Evolutionary conservation across 2,888 invertebrate species (phyloP), one percentile per base, ranked within the genome.

Genomic region (Tinea semifulvella): DNA sequence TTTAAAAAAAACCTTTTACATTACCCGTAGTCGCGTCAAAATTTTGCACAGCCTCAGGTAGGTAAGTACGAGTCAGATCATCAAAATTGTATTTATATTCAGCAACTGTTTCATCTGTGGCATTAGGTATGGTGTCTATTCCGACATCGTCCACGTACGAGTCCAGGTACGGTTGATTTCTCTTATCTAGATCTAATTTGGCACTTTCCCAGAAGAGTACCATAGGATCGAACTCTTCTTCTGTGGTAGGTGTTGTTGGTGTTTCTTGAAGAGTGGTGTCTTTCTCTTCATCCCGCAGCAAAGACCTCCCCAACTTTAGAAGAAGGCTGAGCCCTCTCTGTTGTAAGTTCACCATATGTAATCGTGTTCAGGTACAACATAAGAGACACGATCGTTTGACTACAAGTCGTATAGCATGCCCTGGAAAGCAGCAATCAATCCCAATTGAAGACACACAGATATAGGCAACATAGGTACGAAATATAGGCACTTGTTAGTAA

Each of bases 381-480:
- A 49, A 50, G 46, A 44, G 51, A 50, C 36, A 51, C 36, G 8
- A 36, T 18, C 36, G 36, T 36, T 40, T 40, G 40, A 18, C 18
- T 38, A 38, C 18, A 17, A 38, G 18, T 38, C 60, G 74, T 63
- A 74, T 70, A 64, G 60, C 70, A 76, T 76, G 68, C 72, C 82
- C 82, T 82, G 82, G 60, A 80, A 80, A 79, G 76, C 68, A 77
- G 69, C 71, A 81, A 82, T 67, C 75, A 71, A 69, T 69, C 76
- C 76, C 67, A 71, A 53, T 74, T 80, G 77, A 76, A 79, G 80
- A 80, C 77, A 77, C 80, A 80, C 80, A 80, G 80, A 80, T 68
- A 75, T 62, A 53, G 54, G 22, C 31, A 11, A 36, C 36, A 18
- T 36, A 36, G 16, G 36, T 36, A 36, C 20, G 13, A 40, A 10